A percentile compares a stretch with the other conserved stretches of the same genome.
phyloP scores from a whole-genome alignment of 2,113 vertebrate genomes.

The Uria aalge region DNA sequence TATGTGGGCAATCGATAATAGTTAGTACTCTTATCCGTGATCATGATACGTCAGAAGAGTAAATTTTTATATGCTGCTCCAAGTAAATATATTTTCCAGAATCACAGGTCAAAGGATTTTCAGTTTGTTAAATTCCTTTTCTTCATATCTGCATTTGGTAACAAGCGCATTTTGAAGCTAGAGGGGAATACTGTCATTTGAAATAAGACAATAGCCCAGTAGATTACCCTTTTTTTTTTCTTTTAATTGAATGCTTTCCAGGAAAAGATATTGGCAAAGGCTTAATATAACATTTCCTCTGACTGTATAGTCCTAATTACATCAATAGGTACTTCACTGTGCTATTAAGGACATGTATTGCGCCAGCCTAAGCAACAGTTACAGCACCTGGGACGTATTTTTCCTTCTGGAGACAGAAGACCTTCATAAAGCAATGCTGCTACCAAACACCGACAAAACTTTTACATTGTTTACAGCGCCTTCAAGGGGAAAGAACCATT shows the following conservation, averaged over 20 bases:
- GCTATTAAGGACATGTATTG: conserved; percentile 10
- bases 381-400: conserved; percentile 28
- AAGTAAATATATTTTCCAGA: conserved; percentile 17
- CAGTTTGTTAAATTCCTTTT: conserved; percentile 27
- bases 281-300: conserved; percentile 44
- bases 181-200: neutral
- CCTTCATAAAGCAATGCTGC: neutral
- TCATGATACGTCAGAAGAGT: conserved; percentile 10
- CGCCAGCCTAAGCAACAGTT: neutral
- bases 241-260: neutral
- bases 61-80: conserved; percentile 12
- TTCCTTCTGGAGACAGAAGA: conserved; percentile 33
- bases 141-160: neutral
- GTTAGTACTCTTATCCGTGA: conserved; percentile 75
- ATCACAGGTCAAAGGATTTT: conserved; percentile 22
- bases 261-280: neutral
- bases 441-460: neutral
- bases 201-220: neutral
- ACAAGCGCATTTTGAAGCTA: conserved; percentile 4
- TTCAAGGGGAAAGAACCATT: neutral
- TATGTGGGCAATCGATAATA: conserved; percentile 98
- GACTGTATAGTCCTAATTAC: conserved; percentile 30
- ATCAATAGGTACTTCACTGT: neutral
- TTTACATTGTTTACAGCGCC: neutral
- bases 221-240: neutral